phyloP scores from a whole-genome alignment of 1,140 invertebrate species.

The Camponotus vicinus region DNA sequence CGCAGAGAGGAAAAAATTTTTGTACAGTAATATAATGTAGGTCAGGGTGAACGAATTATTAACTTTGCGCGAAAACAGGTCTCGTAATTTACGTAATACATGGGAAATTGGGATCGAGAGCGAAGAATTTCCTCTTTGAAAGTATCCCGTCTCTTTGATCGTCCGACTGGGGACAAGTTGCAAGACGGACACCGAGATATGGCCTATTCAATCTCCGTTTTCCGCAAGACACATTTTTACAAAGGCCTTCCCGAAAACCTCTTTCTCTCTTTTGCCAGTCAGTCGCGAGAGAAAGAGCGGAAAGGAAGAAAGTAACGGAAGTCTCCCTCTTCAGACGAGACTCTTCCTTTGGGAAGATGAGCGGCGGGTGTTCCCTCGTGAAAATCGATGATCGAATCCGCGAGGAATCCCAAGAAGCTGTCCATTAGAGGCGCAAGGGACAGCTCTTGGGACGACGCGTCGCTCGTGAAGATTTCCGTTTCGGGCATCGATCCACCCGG shows the following conservation, averaged over 20 bases:
- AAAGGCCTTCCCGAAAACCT: not conserved
- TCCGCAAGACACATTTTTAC: not conserved
- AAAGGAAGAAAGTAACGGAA: not conserved
- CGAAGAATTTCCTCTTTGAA: not conserved
- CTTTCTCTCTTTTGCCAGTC: not conserved
- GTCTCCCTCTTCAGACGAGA: not conserved
- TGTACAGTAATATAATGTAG: too few species aligned
- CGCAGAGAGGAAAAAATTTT: not conserved
- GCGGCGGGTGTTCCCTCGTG: not conserved
- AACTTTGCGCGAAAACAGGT: not conserved
- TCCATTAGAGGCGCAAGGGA: too few species aligned
- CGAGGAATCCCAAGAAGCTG: not conserved
- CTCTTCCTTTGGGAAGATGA: not conserved
- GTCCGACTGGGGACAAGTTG: not conserved
- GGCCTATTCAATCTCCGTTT: not conserved
- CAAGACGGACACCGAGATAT: not conserved
- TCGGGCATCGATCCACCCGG: not conserved
- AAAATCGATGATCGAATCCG: constrained; percentile 31
- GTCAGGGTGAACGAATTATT: too few species aligned
- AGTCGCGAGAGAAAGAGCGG: not conserved
- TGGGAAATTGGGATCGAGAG: not conserved
- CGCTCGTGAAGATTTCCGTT: constrained; percentile 32
- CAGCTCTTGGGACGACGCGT: not conserved
- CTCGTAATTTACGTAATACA: constrained; percentile 4
- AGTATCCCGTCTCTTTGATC: not conserved